Percentiles rank a stretch among this genome's conserved stretches.
phyloP scores from a whole-genome alignment of 64 coral and sea anemone genomes.

The Montipora efflorescens region DNA sequence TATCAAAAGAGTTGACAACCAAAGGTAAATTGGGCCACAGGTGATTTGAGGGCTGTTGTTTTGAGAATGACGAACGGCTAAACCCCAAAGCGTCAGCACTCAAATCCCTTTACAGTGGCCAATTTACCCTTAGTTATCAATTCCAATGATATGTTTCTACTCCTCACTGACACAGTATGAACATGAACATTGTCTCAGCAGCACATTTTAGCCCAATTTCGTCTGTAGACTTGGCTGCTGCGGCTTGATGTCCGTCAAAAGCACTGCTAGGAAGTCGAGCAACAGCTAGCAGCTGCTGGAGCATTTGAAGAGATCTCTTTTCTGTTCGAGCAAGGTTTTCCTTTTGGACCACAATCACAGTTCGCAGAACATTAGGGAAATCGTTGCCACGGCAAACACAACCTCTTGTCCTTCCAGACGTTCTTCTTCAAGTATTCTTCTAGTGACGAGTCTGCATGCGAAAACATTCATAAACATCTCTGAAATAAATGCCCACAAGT shows the following conservation, averaged over 20 bases:
- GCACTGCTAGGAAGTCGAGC: neutral
- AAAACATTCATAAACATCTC: neutral
- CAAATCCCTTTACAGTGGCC: too few relatives aligned
- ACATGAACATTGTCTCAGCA: too few relatives aligned
- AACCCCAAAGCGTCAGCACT: too few relatives aligned
- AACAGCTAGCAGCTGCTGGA: neutral
- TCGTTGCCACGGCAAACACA: conserved; percentile 5
- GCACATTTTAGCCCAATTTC: neutral
- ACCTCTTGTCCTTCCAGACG: conserved; percentile 17
- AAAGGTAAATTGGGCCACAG: too few relatives aligned
- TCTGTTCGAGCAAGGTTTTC: neutral
- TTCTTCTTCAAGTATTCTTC: conserved; percentile 1
- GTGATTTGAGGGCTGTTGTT: too few relatives aligned
- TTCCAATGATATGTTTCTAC: too few relatives aligned
- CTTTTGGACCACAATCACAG: conserved; percentile 2
- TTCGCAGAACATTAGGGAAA: neutral
- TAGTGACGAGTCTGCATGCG: neutral
- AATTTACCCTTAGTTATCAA: too few relatives aligned
- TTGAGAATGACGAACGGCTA: too few relatives aligned
- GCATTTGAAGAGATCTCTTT: neutral
- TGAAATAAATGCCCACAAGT: neutral
- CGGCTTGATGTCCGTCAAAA: neutral
- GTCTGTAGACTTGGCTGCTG: neutral
- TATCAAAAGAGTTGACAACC: too few relatives aligned
- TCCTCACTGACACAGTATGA: too few relatives aligned